These are phyloP conservation scores for Pantelozetes paolii DNA, from an alignment of 2,888 invertebrate species.

Conservation along the genomic window DNA sequence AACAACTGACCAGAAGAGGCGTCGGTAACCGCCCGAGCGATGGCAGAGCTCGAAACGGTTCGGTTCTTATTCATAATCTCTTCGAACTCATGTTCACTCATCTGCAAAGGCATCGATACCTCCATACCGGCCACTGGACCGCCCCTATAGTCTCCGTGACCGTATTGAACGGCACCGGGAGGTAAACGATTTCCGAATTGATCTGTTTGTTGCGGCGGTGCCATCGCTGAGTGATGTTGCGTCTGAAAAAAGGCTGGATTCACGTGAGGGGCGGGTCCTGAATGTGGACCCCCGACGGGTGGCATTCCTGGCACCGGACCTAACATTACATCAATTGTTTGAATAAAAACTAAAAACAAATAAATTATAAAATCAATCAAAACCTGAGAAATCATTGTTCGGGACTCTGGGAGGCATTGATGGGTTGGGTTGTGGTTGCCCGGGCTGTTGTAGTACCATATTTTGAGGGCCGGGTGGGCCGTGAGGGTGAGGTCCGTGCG, in stretches of 20 bases:
- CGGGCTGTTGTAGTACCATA: slow-evolving; percentile 23
- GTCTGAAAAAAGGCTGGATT: slow-evolving; percentile 95
- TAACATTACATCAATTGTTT: neutral
- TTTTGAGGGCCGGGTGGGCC: slow-evolving; percentile 36
- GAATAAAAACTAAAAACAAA: neutral
- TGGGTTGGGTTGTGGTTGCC: slow-evolving; percentile 15
- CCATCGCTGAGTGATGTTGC: slow-evolving; percentile 58
- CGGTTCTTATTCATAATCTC: slow-evolving; percentile 96
- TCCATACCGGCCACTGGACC: slow-evolving; percentile 18
- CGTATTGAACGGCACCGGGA: slow-evolving; percentile 55
- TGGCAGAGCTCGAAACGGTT: slow-evolving; percentile 95
- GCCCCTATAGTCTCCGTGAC: slow-evolving; percentile 46
- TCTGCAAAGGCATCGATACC: slow-evolving; percentile 50
- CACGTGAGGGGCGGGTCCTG: slow-evolving; percentile 75
- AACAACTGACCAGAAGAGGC: slow-evolving; percentile 75
- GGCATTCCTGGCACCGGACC: slow-evolving; percentile 46
- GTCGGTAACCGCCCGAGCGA: slow-evolving; percentile 93
- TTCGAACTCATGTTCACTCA: slow-evolving; percentile 87
- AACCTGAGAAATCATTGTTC: slow-evolving; percentile 8
- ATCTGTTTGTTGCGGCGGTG: slow-evolving; percentile 59
- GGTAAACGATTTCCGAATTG: slow-evolving; percentile 62
- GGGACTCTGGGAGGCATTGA: slow-evolving; percentile 28
- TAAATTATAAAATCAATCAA: neutral
- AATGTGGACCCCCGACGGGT: slow-evolving; percentile 46
- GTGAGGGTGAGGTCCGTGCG: slow-evolving; percentile 14